Percentiles rank a stretch among this genome's conserved stretches.
phyloP scores from a whole-genome alignment of 2,113 vertebrate genomes.

The Lophochroa leadbeateri region DNA sequence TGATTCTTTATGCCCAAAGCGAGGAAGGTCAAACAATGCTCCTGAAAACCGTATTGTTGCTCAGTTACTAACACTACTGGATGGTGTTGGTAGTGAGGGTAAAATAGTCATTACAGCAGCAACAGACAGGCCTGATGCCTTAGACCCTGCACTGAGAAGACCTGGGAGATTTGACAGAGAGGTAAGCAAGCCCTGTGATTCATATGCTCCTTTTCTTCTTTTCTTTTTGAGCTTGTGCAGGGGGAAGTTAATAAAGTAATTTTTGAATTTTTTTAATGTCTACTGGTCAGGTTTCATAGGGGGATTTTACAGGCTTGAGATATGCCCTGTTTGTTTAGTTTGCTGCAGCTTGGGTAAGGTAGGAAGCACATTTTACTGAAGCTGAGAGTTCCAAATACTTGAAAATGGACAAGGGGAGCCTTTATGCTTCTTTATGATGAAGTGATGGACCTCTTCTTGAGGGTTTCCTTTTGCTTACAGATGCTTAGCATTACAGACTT shows the following conservation, averaged over 20 bases:
- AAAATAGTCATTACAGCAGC: constrained; percentile 85
- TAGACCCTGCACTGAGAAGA: constrained; percentile 90
- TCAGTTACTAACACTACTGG: constrained; percentile 91
- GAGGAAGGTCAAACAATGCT: constrained; percentile 65
- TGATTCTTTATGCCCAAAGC: constrained; percentile 88
- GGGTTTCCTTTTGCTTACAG: neutral
- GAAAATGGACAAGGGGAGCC: neutral
- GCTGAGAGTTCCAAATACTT: neutral
- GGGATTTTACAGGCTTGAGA: neutral
- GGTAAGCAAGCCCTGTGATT: constrained; percentile 61
- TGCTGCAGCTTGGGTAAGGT: neutral
- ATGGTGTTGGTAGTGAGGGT: constrained; percentile 75
- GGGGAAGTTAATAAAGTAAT: neutral
- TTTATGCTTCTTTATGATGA: neutral
- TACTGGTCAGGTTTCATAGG: neutral
- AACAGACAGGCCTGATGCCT: constrained; percentile 86
- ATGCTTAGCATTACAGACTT: neutral
- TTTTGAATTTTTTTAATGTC: neutral
- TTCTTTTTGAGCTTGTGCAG: neutral
- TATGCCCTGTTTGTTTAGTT: neutral
- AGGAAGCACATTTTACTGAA: neutral
- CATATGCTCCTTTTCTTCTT: neutral
- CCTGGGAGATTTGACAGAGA: constrained; percentile 94
- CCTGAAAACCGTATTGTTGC: constrained; percentile 90
- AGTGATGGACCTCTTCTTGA: neutral